Percentiles rank a stretch among this genome's conserved stretches.
These are phyloP conservation scores for Halcyon badia DNA, from an alignment of 2,797 vertebrate genomes.

Conservation along the genomic window DNA sequence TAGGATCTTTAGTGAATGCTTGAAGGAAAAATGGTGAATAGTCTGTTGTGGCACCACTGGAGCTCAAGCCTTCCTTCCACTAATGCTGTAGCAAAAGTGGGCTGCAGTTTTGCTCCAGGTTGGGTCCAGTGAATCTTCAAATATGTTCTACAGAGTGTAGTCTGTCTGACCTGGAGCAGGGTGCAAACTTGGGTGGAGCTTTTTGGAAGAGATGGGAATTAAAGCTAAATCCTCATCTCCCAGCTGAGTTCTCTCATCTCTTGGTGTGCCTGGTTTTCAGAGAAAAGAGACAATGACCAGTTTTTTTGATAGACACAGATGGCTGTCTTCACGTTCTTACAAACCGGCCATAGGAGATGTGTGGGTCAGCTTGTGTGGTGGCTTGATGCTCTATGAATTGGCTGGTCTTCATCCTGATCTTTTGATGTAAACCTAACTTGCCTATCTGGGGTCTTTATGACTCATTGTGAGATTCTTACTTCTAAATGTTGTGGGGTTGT, in stretches of 20 bases:
- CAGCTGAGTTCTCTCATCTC: background rate
- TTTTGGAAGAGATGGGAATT: background rate
- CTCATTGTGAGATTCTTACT: background rate
- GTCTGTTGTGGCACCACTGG: background rate
- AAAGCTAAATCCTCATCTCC: background rate
- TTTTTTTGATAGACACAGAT: background rate
- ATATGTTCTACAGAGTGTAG: background rate
- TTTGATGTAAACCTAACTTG: background rate
- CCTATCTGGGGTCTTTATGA: background rate
- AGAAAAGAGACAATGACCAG: background rate
- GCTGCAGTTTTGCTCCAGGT: background rate
- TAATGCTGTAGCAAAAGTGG: background rate
- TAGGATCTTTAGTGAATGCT: background rate
- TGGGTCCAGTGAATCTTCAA: background rate
- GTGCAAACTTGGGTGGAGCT: background rate
- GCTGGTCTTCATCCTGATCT: background rate
- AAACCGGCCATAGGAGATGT: background rate
- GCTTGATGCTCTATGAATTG: too few relatives aligned
- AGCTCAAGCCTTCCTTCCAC: background rate
- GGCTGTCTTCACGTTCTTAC: background rate
- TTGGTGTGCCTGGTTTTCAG: background rate
- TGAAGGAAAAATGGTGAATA: background rate
- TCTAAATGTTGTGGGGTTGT: background rate
- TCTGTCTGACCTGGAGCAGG: background rate
- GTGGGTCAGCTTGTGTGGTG: background rate